Evolutionary conservation across 2,888 invertebrate species (phyloP).

Genomic region (Pecten maximus): DNA sequence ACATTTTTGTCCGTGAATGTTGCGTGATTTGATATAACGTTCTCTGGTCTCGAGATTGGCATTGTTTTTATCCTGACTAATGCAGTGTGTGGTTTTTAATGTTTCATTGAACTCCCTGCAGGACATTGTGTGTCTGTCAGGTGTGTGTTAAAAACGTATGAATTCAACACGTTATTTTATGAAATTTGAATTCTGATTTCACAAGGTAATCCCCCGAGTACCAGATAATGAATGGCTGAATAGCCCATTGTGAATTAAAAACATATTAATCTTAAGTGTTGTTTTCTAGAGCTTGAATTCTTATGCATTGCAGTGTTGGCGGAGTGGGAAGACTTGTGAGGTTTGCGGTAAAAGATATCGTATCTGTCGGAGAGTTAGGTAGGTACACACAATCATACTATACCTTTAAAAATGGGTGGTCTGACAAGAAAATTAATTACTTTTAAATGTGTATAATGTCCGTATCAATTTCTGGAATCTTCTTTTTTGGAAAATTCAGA

Average conservation of each 20-base stretch:
- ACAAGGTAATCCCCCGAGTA: background rate
- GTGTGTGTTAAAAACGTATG: background rate
- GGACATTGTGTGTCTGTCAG: background rate
- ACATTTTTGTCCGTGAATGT: background rate
- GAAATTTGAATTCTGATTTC: background rate
- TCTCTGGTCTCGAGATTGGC: background rate
- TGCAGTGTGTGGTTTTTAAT: background rate
- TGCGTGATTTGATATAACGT: background rate
- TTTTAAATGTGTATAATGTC: constrained; percentile 32
- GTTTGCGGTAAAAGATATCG: constrained; percentile 15
- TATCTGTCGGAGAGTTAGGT: background rate
- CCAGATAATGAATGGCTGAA: background rate
- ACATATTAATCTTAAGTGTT: constrained; percentile 13
- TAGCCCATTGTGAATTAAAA: background rate
- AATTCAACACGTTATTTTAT: constrained; percentile 12
- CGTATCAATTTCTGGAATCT: constrained; percentile 23
- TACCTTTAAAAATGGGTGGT: constrained; percentile 32
- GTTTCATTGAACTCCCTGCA: background rate
- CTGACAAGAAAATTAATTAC: constrained; percentile 26
- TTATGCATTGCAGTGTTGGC: background rate
- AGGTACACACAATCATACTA: background rate
- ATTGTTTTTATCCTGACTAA: constrained; percentile 16
- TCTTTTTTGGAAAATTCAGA: constrained; percentile 26
- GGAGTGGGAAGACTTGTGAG: background rate
- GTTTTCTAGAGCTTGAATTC: background rate